phyloP scores from a whole-genome alignment of 2,797 vertebrate species.

The Paguma larvata region DNA sequence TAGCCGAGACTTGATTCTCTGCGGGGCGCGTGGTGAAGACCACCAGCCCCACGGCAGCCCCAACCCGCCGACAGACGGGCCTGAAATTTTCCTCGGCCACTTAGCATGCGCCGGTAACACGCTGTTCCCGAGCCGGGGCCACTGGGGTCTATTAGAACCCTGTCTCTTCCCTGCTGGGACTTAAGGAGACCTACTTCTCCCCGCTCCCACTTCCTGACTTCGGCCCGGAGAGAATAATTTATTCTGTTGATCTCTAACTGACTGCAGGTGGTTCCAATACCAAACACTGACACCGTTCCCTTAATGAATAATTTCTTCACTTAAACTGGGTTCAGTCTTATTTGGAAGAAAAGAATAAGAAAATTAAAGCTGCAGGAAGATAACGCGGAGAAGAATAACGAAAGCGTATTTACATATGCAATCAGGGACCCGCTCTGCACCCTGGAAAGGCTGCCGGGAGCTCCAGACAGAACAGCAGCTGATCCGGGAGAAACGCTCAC shows the following conservation, averaged over 20 bases:
- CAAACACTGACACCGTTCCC: not conserved
- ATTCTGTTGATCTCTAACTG: constrained; percentile 43
- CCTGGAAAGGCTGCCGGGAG: fast-evolving
- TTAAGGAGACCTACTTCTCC: not conserved
- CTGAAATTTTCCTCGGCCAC: fast-evolving
- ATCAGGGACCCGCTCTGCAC: not conserved
- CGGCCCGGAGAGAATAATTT: constrained; percentile 22
- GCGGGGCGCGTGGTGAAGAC: fast-evolving
- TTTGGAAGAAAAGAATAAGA: constrained; percentile 49
- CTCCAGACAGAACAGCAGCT: fast-evolving
- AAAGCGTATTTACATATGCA: not conserved
- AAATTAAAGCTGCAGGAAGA: not conserved
- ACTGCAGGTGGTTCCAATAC: constrained; percentile 39
- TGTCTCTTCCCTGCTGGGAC: not conserved
- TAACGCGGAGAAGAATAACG: not conserved
- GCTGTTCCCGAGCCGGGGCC: not conserved
- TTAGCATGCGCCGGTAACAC: not conserved
- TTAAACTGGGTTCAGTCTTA: not conserved
- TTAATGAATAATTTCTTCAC: constrained; percentile 17
- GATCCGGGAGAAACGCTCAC: fast-evolving
- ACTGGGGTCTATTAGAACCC: not conserved
- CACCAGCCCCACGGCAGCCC: fast-evolving
- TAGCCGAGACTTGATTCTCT: not conserved
- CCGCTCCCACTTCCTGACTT: not conserved
- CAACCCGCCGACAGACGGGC: not conserved